These are phyloP conservation scores for Adelges cooleyi DNA, from an alignment of 1,140 invertebrate genomes.

Conservation along the genomic window DNA sequence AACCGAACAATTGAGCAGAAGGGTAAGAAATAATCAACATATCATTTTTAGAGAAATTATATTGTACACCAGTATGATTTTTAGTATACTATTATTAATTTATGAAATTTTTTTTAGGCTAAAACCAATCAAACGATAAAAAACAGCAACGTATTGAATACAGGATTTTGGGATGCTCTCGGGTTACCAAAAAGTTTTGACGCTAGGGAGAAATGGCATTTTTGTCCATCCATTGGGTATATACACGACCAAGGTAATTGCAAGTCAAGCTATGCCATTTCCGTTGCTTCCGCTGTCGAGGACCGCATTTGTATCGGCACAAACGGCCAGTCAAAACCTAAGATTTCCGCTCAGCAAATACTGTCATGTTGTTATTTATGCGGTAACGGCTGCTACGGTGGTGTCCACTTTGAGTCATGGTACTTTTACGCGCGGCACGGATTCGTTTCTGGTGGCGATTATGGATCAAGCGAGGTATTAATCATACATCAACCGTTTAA, in stretches of 20 bases:
- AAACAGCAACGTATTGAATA: too few species aligned
- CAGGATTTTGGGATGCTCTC: background rate
- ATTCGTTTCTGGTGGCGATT: constrained; percentile 39
- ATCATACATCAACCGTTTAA: constrained; percentile 34
- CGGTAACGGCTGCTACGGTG: constrained; percentile 17
- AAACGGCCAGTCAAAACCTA: constrained; percentile 42
- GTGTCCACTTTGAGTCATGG: constrained; percentile 1
- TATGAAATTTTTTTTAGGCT: too few species aligned
- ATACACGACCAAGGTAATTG: constrained; percentile 63
- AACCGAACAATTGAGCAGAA: too few species aligned
- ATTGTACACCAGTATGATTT: too few species aligned
- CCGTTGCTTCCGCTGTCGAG: constrained; percentile 44
- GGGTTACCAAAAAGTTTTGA: constrained; percentile 64
- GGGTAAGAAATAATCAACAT: too few species aligned
- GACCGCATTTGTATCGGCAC: constrained; percentile 56
- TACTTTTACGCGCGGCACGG: constrained; percentile 13
- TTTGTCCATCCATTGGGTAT: constrained; percentile 66
- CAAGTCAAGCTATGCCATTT: constrained; percentile 46
- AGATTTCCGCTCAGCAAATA: constrained; percentile 46
- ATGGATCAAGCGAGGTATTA: constrained; percentile 43
- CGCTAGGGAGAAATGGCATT: constrained; percentile 61
- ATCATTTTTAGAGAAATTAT: too few species aligned
- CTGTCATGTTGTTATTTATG: constrained; percentile 11
- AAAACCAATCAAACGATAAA: too few species aligned
- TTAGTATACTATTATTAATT: too few species aligned